Percentiles rank a stretch among this genome's conserved stretches.
These are phyloP conservation scores for Cheilosia grossa DNA, from an alignment of 2,888 invertebrate species.

Conservation along the genomic window DNA sequence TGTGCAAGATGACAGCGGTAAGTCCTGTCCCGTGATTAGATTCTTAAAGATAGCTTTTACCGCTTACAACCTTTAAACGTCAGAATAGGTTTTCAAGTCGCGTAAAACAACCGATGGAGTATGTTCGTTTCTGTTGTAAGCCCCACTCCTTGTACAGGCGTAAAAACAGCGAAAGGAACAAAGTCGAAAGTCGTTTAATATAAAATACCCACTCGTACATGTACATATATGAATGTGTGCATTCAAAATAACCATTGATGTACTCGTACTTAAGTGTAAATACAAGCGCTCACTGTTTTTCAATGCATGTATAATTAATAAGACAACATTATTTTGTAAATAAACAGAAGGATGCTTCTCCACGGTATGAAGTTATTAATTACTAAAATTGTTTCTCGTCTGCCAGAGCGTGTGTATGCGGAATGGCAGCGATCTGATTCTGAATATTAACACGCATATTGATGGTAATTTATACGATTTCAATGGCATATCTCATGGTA, in stretches of 20 bases:
- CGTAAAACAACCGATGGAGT: too few species aligned
- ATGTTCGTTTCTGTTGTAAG: too few species aligned
- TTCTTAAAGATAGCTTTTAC: too few species aligned
- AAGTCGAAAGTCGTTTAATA: too few species aligned
- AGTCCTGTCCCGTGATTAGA: too few species aligned
- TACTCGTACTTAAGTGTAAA: slow-evolving; percentile 13
- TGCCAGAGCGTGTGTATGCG: slow-evolving; percentile 19
- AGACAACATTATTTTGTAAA: slow-evolving; percentile 58
- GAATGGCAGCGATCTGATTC: slow-evolving; percentile 41
- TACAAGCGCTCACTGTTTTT: slow-evolving; percentile 7
- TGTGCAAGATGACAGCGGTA: too few species aligned
- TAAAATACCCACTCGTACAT: too few species aligned
- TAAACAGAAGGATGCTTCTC: slow-evolving; percentile 48
- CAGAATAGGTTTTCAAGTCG: too few species aligned
- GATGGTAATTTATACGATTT: slow-evolving; percentile 71
- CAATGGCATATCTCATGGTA: slow-evolving; percentile 66
- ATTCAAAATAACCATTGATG: background rate
- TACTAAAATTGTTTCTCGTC: slow-evolving; percentile 62
- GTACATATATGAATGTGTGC: too few species aligned
- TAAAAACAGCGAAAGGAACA: too few species aligned
- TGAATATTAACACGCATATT: slow-evolving; percentile 66
- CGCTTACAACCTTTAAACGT: too few species aligned
- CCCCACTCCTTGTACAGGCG: too few species aligned
- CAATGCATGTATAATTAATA: slow-evolving; percentile 62
- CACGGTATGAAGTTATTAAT: slow-evolving; percentile 70